Base-by-base conservation (phyloP, 2,797 vertebrate genomes). In the Fistularia commersonii region DNA sequence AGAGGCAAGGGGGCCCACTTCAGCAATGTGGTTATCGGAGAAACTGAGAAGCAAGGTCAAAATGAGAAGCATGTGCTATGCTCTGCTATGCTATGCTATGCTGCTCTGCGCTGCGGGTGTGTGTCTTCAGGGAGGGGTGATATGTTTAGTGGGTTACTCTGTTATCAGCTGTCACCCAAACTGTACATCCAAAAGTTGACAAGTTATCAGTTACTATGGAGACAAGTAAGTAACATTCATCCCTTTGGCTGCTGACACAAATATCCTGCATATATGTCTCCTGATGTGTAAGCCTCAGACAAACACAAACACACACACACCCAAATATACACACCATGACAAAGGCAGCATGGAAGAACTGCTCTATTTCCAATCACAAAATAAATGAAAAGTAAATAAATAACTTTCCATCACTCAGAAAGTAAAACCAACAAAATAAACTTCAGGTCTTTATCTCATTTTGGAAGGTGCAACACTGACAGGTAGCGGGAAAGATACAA, bases 21-120 rank as follows among this genome's bases (percentile, higher is more conserved):
- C 55, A 79, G 82, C 80, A 83, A 84, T 86, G 81, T 83, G 85
- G 81, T 87, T 89, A 87, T 87, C 82, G 45, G 69, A 81, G 65
- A 80, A 69, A 82, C 66, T 69, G 69, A 76, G 77, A 76, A 44
- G 74, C 55, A 49, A 69, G 50, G 58, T 74, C 69, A 75, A 68
- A 77, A 64, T 8, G 59, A 64, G 69, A 81, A 69, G 54, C 61
- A 69, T 74, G 63, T 64, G 48, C 48, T 53, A 44, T 46, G 51
- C 55, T 47, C 56, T 23, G 23, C 23, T 23, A 23, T 23, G 23
- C 23, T 23, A 4, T 23, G 23, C 23, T 23, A 4, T 23, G 23
- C n/a, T n/a, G n/a, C n/a, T n/a, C n/a, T n/a, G n/a, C n/a, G n/a
- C n/a, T 56, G 56, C 38, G 40, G 48, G 45, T 51, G 12, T 48